Base-by-base conservation (phyloP, 1,140 invertebrate genomes). In the Gonatopus flavifemur region DNA sequence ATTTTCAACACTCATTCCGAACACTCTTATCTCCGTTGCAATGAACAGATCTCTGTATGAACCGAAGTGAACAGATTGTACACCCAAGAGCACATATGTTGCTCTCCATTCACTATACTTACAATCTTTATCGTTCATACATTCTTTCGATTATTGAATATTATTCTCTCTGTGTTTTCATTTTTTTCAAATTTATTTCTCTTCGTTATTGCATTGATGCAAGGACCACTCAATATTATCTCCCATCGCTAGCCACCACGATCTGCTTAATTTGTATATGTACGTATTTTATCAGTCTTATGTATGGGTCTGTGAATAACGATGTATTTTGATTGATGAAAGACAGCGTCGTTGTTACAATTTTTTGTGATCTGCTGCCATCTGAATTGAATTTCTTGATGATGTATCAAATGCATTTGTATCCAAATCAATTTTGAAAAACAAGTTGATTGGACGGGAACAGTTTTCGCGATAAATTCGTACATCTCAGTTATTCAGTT, bases 211-310 rank as follows among this genome's bases (percentile, higher is more conserved):
- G 72, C 72, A 77, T 75, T 77, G 72, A 73, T 76, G 70, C 73
- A 77, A 76, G 72, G 75, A 77, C 73, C 72, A 76, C 74, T 76
- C 74, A 76, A 75, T 74, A 75, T 74, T 74, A 74, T 69, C 64
- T 77, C 73, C 73, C 71, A 74, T 69, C 59, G 72, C 72, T 74
- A 76, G 66, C 69, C 61, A 73, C 66, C 66, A 73, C 66, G 57
- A 70, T 70, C 64, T 71, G 74, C 71, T 76, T 76, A 73, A 67
- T 74, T 74, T 76, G 52, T 73, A 72, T 74, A 50, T 76, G 58
- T 67, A 66, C 58, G 58, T 67, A 62, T 62, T 48, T 59, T 60
- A 63, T 61, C 54, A 61, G 59, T 66, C 64, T 67, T 61, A 54
- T 61, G 56, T 66, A 64, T 54, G 55, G 51, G 39, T 49, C 31